phyloP scores from a whole-genome alignment of 2,113 vertebrate genomes.

The Cochlearius cochlearius region DNA sequence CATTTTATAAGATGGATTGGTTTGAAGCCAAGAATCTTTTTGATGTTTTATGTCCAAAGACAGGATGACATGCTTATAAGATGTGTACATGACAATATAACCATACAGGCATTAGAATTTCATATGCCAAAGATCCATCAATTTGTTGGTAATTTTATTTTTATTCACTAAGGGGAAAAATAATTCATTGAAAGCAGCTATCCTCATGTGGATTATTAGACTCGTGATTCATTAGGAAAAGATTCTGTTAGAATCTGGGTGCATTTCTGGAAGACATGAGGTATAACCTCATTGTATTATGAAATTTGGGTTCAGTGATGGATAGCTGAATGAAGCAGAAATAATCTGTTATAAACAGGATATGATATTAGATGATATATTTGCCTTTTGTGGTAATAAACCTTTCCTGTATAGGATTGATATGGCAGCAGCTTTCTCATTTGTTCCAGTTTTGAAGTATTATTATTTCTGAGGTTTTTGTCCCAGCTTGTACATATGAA shows the following conservation, averaged over 20 bases:
- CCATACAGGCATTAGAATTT: not conserved
- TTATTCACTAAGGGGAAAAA: not conserved
- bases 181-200: not conserved
- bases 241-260: not conserved
- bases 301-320: not conserved
- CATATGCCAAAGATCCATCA: not conserved
- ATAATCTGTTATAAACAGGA: not conserved
- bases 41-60: not conserved
- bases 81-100: not conserved
- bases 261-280: not conserved
- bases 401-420: not conserved
- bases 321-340: not conserved
- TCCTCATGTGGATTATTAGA: not conserved
- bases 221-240: not conserved
- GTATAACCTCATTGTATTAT: not conserved
- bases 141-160: conserved; percentile 4
- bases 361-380: not conserved
- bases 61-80: not conserved
- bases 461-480: not conserved
- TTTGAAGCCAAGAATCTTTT: not conserved
- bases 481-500: not conserved
- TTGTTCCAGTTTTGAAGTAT: not conserved
- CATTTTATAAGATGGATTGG: not conserved
- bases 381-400: not conserved
- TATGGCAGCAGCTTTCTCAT: not conserved